These are phyloP conservation scores for human DNA, from an alignment of 2,113 vertebrate genomes.

Conservation along the genomic window DNA sequence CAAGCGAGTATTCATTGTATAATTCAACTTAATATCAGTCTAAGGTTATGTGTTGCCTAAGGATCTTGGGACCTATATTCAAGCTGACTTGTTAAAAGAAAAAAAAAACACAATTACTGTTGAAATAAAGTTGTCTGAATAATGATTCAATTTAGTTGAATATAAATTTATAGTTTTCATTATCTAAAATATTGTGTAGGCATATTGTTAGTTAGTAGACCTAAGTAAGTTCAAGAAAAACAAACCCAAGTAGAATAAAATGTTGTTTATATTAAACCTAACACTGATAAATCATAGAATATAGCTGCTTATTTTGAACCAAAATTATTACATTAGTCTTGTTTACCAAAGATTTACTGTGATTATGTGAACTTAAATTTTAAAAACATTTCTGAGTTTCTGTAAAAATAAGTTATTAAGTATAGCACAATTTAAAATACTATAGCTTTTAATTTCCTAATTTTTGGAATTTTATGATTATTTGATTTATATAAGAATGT, in stretches of 20 bases:
- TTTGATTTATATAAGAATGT: not conserved
- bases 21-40: not conserved
- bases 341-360: not conserved
- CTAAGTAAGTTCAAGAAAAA: not conserved
- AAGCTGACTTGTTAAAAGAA: not conserved
- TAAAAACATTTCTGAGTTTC: not conserved
- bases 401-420: not conserved
- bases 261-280: not conserved
- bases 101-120: not conserved
- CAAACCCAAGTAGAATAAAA: not conserved
- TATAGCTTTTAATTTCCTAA: not conserved
- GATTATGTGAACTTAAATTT: not conserved
- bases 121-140: conserved; percentile 4
- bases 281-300: not conserved
- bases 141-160: not conserved
- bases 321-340: not conserved
- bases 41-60: not conserved
- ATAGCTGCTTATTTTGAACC: not conserved
- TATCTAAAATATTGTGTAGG: not conserved
- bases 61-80: not conserved
- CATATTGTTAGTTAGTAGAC: not conserved
- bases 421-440: not conserved
- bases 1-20: not conserved
- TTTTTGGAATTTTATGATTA: not conserved
- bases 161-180: not conserved